Evolutionary conservation across 2,797 vertebrate genomes (phyloP), one percentile per base, ranked within the genome.

Genomic region (Alca torda): DNA sequence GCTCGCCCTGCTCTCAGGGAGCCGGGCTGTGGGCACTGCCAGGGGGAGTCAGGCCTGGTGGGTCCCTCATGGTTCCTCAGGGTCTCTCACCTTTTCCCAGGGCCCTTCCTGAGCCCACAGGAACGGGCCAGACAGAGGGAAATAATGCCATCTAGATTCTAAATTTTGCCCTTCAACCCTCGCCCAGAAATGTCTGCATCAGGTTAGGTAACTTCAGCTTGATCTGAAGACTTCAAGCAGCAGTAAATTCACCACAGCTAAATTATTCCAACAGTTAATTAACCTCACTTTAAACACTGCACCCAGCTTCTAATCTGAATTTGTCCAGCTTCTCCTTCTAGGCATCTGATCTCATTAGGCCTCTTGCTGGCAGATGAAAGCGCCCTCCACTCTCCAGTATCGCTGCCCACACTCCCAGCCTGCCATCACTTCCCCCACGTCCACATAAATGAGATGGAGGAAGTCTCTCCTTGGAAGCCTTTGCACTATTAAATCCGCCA

Each of bases 131-230:
- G 37, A 6, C 11, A 1, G 13, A 12, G 64, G 33, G 17, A 43
- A 53, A 61, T 3, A 39, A 15, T 0, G 0, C 2, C 0, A 1
- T 13, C n/a, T 5, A 3, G 11, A 3, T 3, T 28, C 57, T 7
- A 5, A 16, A 3, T 81, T 30, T 4, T 17, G 23, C 6, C 20
- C 25, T 31, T 30, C 5, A 0, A 7, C 37, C 39, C 78, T 84
- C 31, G 0, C 41, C 4, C 61, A n/a, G 54, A 26, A 25, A 73
- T 35, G 43, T 45, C 67, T 11, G 20, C 68, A 28, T 9, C 76
- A 16, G 18, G 18, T 50, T 70, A 16, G 15, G 17, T 23, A 69
- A 15, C 35, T 65, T 61, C 1, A 35, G 69, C 35, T 28, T 6
- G 13, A 48, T 48, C 77, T 21, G 60, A 31, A 35, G 54, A 35